Evolutionary conservation across 2,888 invertebrate species (phyloP), one percentile per base, ranked within the genome.

Genomic region (Platypus cylindrus): DNA sequence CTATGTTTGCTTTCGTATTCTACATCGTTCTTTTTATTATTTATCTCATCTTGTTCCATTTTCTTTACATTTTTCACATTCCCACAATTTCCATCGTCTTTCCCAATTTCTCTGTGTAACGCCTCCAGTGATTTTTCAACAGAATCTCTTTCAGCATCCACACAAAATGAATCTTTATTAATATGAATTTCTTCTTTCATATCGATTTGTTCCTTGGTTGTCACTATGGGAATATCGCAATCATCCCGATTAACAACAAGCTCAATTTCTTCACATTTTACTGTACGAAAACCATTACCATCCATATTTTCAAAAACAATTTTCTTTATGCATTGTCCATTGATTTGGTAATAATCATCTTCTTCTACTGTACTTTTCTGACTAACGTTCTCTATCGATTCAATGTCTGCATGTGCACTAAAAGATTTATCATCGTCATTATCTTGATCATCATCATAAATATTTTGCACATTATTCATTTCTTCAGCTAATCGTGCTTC

Each of bases 401-500:
- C 9, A 52, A 38, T 53, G 47, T 20, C 20, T 20, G 20, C 9
- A 20, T 20, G 7, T 20, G 5, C 9, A 20, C 20, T 20, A 12
- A 44, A 14, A 8, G 40, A 26, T 30, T 27, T 3, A 37, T 43
- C 46, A 35, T 47, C 51, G 32, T 55, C 54, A 1, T 47, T 46
- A 43, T 52, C 46, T 35, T 40, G 36, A 14, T 36, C 41, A 3
- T 41, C 37, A 11, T 36, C 41, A 34, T 41, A 41, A 17, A 30
- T 30, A 13, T 32, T 8, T 3, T 25, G 23, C 5, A 55, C 40
- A 33, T 45, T 47, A n/a, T 51, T 38, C 36, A 53, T 47, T 46
- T 54, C 54, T 35, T 54, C 45, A 31, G 54, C 54, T 28, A 62
- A 43, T 37, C 56, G 54, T 3, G 60, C 60, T 45, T 62, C 62